A percentile compares a stretch with the other conserved stretches of the same genome.
These are phyloP conservation scores for Mionectes olivaceus DNA, from an alignment of 2,797 vertebrate species.

Conservation along the genomic window DNA sequence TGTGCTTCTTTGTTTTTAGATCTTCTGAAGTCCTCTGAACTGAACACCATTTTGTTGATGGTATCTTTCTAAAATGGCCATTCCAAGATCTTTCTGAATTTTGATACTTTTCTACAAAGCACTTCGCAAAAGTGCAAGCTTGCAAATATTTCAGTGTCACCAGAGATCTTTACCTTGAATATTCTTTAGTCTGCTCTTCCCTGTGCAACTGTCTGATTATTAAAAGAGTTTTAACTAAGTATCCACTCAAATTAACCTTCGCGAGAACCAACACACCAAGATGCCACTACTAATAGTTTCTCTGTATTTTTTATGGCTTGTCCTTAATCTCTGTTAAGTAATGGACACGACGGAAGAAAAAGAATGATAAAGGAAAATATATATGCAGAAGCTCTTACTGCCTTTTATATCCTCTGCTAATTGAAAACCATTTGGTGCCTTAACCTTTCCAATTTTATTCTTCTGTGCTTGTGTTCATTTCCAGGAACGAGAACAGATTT, in stretches of 20 bases:
- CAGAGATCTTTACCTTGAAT: neutral
- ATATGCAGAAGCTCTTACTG: neutral
- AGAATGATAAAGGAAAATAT: neutral
- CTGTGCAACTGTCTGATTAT: neutral
- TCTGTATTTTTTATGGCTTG: neutral
- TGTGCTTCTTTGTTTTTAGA: neutral
- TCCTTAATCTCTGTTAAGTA: neutral
- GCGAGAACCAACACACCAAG: neutral
- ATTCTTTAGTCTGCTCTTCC: neutral
- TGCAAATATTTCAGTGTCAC: neutral
- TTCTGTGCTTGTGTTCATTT: neutral
- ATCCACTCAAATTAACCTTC: neutral
- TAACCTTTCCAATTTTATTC: constrained; percentile 16
- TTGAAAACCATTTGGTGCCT: neutral
- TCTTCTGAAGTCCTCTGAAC: neutral
- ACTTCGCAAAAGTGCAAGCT: neutral
- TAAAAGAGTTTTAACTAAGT: rapidly evolving
- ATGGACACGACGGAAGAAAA: neutral
- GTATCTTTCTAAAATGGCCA: neutral
- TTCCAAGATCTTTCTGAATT: neutral
- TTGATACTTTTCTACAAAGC: neutral
- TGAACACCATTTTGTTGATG: neutral
- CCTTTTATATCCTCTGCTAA: constrained; percentile 7
- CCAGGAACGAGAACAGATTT: constrained; percentile 25
- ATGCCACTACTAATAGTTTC: neutral